These are phyloP conservation scores for Xylocopa sonorina DNA, from an alignment of 1,140 invertebrate species.

Conservation along the genomic window DNA sequence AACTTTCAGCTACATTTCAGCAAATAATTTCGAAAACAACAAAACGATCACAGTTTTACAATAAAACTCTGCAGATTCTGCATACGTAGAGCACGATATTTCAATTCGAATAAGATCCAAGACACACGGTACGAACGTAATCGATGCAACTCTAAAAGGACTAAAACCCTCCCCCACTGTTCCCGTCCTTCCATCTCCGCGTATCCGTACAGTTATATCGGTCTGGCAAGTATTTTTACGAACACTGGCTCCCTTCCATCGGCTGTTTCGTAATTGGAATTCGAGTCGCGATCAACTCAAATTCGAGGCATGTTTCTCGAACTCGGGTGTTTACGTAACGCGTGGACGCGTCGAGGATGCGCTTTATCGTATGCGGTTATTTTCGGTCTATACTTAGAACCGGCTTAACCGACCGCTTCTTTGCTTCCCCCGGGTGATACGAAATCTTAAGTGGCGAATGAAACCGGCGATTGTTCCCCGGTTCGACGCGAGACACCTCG, in stretches of 20 bases:
- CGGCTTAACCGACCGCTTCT: neutral
- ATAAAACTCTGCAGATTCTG: too few species aligned
- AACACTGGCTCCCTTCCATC: conserved; percentile 1
- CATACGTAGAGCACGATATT: too few species aligned
- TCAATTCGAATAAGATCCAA: too few species aligned
- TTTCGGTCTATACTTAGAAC: neutral
- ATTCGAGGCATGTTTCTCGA: neutral
- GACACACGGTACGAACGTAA: too few species aligned
- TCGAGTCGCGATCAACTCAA: conserved; percentile 1
- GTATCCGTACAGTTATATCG: neutral
- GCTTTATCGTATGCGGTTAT: neutral
- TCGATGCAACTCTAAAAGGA: too few species aligned
- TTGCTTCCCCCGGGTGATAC: neutral
- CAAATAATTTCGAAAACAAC: too few species aligned
- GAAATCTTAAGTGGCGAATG: neutral
- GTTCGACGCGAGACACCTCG: neutral
- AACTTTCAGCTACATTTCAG: too few species aligned
- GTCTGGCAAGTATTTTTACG: conserved; percentile 1
- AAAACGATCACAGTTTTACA: too few species aligned
- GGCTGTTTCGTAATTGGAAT: conserved; percentile 5
- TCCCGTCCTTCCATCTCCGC: too few species aligned
- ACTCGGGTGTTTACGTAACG: conserved; percentile 1
- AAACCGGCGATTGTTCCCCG: neutral
- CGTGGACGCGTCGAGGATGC: neutral
- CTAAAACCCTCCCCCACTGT: too few species aligned